Base-by-base conservation (phyloP, 2,797 vertebrate genomes). In the Erethizon dorsatum region DNA sequence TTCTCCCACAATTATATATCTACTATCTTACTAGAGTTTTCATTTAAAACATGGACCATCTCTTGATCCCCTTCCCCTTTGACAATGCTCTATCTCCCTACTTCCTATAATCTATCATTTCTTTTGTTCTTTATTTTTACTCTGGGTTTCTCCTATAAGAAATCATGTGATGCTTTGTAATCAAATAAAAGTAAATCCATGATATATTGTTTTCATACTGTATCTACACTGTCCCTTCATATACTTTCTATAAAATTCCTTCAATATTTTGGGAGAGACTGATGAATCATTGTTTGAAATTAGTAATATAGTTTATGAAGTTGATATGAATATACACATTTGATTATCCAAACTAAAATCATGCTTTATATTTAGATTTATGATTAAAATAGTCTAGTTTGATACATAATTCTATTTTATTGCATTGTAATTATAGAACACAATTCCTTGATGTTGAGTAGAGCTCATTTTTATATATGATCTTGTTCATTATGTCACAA, bases 401-500 rank as follows among this genome's bases (percentile, higher is more conserved):
- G 31, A 47, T 63, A 67, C 86, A 77, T 4, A 63, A 8, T 86
- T 95, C 31, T 37, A 37, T 52, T 96, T 90, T 88, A 50, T 94
- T 83, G 88, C 41, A 93, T 71, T 57, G 83, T 96, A 50, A 83
- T 78, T 95, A 78, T 73, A 87, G 95, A 96, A 75, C 22, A 54
- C 37, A 95, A 73, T 37, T 69, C 91, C n/a, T 50, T 95, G 20
- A n/a, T 95, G 13, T 37, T 94, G 37, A 47, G 2, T 69, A 82
- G 41, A 95, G 54, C 7, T 96, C 37, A 57, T 84, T 65, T 88
- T 94, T 96, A 56, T 63, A 50, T 96, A 22, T 84, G 15, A 54
- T 90, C 24, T 91, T 88, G 6, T 94, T 94, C 41, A 37, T 85
- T 95, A n/a, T 91, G 15, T 96, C 89, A 95, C 41, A 97, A 20